These are phyloP conservation scores for Furnarius figulus DNA, from an alignment of 2,113 vertebrate genomes.

Conservation along the genomic window DNA sequence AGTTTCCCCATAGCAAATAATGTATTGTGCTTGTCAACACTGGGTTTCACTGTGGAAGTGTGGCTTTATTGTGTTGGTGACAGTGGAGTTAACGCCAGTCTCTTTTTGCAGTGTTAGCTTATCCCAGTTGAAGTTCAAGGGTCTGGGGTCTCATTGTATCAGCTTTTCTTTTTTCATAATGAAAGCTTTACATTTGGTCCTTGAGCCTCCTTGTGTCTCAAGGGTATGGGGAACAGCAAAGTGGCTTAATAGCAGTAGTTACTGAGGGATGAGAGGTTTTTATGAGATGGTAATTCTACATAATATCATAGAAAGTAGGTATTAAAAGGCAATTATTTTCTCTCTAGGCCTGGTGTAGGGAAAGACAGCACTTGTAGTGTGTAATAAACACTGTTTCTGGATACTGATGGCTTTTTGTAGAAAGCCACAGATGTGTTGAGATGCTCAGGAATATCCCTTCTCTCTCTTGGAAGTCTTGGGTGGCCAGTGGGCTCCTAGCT, in stretches of 20 bases:
- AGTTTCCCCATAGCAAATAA: background rate
- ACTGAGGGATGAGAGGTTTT: background rate
- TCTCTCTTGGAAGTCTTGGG: background rate
- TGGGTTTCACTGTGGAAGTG: fast-evolving
- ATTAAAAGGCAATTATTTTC: background rate
- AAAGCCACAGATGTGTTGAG: background rate
- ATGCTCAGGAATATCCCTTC: background rate
- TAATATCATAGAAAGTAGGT: background rate
- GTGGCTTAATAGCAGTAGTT: background rate
- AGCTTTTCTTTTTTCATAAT: background rate
- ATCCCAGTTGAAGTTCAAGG: background rate
- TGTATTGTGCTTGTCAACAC: background rate
- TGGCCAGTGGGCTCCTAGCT: background rate
- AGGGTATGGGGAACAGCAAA: background rate
- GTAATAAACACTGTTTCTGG: background rate
- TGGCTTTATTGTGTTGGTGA: background rate
- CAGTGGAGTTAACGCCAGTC: background rate
- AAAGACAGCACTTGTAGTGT: background rate
- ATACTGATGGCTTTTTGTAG: background rate
- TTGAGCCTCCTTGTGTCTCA: background rate
- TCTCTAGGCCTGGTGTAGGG: background rate
- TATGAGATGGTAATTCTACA: background rate
- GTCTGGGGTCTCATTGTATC: background rate
- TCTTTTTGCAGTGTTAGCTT: background rate
- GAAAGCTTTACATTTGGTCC: background rate